A percentile compares a stretch with the other conserved stretches of the same genome.
Evolutionary conservation across 2,888 invertebrate genomes (phyloP).

Genomic region (Desoria tigrina): DNA sequence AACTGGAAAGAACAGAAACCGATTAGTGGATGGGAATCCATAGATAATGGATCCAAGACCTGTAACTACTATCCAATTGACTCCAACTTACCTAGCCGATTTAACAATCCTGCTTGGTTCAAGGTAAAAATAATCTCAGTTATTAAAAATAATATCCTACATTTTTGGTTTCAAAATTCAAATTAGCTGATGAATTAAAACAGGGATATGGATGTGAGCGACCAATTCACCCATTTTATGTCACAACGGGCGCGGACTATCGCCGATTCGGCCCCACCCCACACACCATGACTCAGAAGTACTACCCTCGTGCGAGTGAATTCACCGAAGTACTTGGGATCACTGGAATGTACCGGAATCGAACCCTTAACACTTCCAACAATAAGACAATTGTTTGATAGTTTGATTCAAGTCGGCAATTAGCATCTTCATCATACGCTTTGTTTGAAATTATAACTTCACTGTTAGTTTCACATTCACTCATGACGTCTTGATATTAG

Average conservation of each 20-base stretch:
- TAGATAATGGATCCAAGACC: constrained; percentile 59
- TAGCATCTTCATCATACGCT: too few relatives aligned
- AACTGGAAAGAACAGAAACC: constrained; percentile 36
- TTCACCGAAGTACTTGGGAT: constrained; percentile 70
- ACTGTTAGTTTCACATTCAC: too few relatives aligned
- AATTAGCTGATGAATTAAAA: constrained; percentile 22
- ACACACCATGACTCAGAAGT: constrained; percentile 73
- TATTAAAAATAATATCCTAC: too few relatives aligned
- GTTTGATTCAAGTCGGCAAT: too few relatives aligned
- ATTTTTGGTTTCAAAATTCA: neutral
- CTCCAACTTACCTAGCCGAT: constrained; percentile 68
- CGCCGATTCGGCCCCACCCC: constrained; percentile 72
- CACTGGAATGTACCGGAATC: constrained; percentile 80
- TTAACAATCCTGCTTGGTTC: constrained; percentile 74
- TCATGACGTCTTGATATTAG: too few relatives aligned
- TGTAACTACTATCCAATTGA: constrained; percentile 70
- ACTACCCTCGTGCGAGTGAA: constrained; percentile 72
- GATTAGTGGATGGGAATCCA: constrained; percentile 49
- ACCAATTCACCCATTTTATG: constrained; percentile 74
- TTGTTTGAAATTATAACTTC: too few relatives aligned
- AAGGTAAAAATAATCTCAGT: neutral
- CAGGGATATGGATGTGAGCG: constrained; percentile 73
- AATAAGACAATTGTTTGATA: constrained; percentile 38
- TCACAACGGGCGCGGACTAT: constrained; percentile 78
- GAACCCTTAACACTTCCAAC: constrained; percentile 67